phyloP scores from a whole-genome alignment of 1,140 invertebrate genomes.

The Ruditapes philippinarum region DNA sequence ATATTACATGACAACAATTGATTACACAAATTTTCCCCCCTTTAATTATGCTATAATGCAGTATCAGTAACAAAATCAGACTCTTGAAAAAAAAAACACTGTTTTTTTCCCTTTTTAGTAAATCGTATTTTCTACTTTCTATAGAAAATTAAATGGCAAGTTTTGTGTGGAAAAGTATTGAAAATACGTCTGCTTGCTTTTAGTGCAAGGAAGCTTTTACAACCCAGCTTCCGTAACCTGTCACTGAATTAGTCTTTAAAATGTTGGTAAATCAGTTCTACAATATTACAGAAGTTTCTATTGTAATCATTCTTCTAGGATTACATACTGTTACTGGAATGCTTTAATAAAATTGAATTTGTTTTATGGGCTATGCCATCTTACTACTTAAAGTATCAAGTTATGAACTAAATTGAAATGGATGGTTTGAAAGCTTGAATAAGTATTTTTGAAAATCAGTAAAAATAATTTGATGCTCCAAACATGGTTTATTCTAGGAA shows the following conservation, averaged over 20 bases:
- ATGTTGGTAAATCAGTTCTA: too few species aligned
- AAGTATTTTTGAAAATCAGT: too few species aligned
- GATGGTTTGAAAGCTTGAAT: too few species aligned
- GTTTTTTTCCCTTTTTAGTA: neutral
- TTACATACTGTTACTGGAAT: too few species aligned
- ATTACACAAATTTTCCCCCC: neutral
- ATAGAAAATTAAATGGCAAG: neutral
- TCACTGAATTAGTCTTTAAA: slow-evolving; percentile 32
- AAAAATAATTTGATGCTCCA: too few species aligned
- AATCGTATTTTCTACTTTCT: neutral
- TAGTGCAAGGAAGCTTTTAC: slow-evolving; percentile 36
- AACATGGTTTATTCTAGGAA: too few species aligned
- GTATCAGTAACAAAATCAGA: neutral
- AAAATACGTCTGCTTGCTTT: slow-evolving; percentile 46
- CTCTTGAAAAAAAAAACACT: neutral
- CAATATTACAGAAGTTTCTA: too few species aligned
- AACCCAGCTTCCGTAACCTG: slow-evolving; percentile 33
- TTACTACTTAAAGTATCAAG: too few species aligned
- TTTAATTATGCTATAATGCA: neutral
- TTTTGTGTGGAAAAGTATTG: neutral
- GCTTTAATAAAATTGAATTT: too few species aligned
- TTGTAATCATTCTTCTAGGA: too few species aligned
- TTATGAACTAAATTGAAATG: too few species aligned
- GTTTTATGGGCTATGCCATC: too few species aligned
- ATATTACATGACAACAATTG: neutral